A percentile compares a stretch with the other conserved stretches of the same genome.
Conservation (phyloP, 2,797 vertebrate genomes). For the Spondyliosoma cantharus region DNA sequence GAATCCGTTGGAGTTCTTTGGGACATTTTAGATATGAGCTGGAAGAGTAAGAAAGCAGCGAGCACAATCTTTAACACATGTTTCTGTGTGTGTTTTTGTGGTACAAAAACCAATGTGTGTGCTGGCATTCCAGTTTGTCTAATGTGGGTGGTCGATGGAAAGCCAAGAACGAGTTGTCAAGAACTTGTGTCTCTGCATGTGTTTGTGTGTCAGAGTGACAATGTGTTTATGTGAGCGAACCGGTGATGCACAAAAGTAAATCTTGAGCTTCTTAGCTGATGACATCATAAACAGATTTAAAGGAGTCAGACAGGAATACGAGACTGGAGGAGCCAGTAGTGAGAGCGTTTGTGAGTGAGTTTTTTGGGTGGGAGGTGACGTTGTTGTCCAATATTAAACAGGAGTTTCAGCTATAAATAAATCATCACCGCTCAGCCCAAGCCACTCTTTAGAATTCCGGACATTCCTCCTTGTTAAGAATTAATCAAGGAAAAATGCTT, state of each 20-base stretch:
- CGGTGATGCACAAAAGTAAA: conserved; percentile 32
- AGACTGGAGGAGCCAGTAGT: background rate
- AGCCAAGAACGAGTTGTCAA: conserved; percentile 29
- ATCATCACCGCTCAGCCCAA: conserved; percentile 48
- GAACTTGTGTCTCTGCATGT: conserved; percentile 12
- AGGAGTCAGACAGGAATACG: conserved; percentile 1
- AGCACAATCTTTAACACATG: conserved; percentile 57
- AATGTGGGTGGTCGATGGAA: conserved; percentile 41
- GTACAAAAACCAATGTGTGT: conserved; percentile 34
- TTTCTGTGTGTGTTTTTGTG: conserved; percentile 44
- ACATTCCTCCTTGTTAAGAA: conserved; percentile 70
- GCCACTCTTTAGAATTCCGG: conserved; percentile 49
- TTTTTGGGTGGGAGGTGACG: conserved; percentile 35
- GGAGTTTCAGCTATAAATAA: conserved; percentile 63
- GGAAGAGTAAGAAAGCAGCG: conserved; percentile 38
- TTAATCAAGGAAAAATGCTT: conserved; percentile 65
- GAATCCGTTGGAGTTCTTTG: conserved; percentile 22
- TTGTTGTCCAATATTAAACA: conserved; percentile 53
- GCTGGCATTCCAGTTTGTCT: conserved; percentile 46
- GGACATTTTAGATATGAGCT: conserved; percentile 32
- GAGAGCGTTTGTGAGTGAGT: conserved; percentile 24
- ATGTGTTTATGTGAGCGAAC: conserved; percentile 28
- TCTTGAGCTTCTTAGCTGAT: conserved; percentile 39
- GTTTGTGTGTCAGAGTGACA: conserved; percentile 19
- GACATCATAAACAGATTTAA: conserved; percentile 37